Evolutionary conservation across 2,797 vertebrate genomes (phyloP), one percentile per base, ranked within the genome.

Genomic region (Luscinia luscinia): DNA sequence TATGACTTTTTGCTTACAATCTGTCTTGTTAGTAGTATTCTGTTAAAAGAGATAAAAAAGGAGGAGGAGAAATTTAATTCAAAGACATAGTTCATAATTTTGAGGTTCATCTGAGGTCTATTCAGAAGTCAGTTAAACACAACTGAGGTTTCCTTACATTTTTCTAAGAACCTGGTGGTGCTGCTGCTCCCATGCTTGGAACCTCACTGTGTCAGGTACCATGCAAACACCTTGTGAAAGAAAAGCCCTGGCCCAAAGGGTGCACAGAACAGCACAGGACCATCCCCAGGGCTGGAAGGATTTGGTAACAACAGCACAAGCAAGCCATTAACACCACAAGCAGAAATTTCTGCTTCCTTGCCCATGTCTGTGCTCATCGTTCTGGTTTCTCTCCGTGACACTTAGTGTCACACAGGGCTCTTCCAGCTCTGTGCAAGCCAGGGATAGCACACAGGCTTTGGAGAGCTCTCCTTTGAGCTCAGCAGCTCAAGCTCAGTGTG

Each of bases 201-300:
- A n/a, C 52, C 28, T 45, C 41, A 3, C 10, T 11, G 0, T 55
- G 57, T 55, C 49, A 34, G 67, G 48, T 46, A 26, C 38, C 9
- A 2, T 14, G 17, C 24, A 48, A 59, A 80, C 1, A 4, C 28
- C 24, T 48, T 0, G 0, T 24, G 55, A 73, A 84, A 82, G 43
- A 68, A 76, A 68, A 92, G 15, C n/a, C 30, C 24, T 27, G 32
- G 34, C 38, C 69, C 38, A 52, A 59, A 55, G 9, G 5, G 9
- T 30, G 32, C 54, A 9, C 19, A 58, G 21, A 78, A 24, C 14
- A 87, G 41, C 49, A 15, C n/a, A 62, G n/a, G 43, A 26, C 9
- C 17, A 34, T 57, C 36, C 48, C 24, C 28, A 45, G 43, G 54
- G 59, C 68, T 83, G 68, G 41, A 15, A 80, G 46, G 40, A 15